Evolutionary conservation across 2,797 vertebrate genomes (phyloP).

Genomic region (Rhinichthys osculus): DNA sequence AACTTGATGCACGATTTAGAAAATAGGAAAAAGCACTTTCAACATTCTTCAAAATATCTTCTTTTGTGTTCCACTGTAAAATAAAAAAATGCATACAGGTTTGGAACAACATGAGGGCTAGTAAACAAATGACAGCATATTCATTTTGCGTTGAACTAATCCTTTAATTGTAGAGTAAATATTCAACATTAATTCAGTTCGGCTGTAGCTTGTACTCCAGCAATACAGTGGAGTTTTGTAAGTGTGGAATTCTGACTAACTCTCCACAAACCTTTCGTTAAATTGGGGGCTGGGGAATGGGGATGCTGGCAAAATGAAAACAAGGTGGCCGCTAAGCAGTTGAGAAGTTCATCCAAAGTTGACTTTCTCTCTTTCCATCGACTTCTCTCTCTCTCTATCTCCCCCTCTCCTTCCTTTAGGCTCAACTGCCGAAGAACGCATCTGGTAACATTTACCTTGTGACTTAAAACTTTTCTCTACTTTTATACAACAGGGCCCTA

Average conservation of each 20-base stretch:
- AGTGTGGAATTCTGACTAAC: slow-evolving; percentile 66
- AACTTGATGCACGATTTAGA: neutral
- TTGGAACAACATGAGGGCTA: neutral
- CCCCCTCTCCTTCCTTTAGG: slow-evolving; percentile 52
- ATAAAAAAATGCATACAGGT: neutral
- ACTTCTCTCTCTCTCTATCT: slow-evolving; percentile 53
- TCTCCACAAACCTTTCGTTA: slow-evolving; percentile 64
- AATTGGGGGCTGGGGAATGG: slow-evolving; percentile 55
- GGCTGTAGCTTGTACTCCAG: slow-evolving; percentile 2
- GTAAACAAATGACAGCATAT: neutral
- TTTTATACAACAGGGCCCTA: slow-evolving; percentile 73
- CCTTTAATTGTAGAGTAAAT: slow-evolving; percentile 14
- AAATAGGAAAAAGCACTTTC: neutral
- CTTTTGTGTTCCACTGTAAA: neutral
- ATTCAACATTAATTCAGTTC: slow-evolving; percentile 3
- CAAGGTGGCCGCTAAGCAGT: slow-evolving; percentile 68
- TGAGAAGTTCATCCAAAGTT: slow-evolving; percentile 76
- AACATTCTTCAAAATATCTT: neutral
- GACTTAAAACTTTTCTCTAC: slow-evolving; percentile 77
- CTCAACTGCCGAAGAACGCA: slow-evolving; percentile 77
- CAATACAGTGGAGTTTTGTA: slow-evolving; percentile 49
- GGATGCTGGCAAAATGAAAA: slow-evolving; percentile 64
- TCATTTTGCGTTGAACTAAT: slow-evolving; percentile 13
- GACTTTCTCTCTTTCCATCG: slow-evolving; percentile 59
- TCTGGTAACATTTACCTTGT: slow-evolving; percentile 83